A percentile compares a stretch with the other conserved stretches of the same genome.
These are phyloP conservation scores for Spicauda simplicius DNA, from an alignment of 2,888 invertebrate species.

Conservation along the genomic window DNA sequence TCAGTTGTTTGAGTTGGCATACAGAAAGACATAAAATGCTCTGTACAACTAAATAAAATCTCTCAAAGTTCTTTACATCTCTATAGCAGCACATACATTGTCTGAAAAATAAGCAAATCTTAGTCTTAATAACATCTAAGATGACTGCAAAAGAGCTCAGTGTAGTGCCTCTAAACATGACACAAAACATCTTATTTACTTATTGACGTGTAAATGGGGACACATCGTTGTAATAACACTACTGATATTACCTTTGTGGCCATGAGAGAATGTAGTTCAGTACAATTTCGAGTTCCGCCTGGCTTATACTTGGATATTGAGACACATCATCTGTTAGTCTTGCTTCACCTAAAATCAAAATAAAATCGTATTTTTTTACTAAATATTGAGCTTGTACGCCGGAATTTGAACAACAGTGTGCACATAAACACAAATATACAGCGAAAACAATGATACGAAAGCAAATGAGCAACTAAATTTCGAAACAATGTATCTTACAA, in stretches of 20 bases:
- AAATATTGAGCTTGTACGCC: background rate
- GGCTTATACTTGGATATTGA: slow-evolving; percentile 89
- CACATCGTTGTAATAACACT: slow-evolving; percentile 25
- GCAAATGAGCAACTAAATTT: slow-evolving; percentile 64
- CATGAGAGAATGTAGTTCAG: slow-evolving; percentile 94
- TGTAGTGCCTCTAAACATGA: background rate
- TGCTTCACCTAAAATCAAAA: slow-evolving; percentile 90
- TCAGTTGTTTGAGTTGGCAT: slow-evolving; percentile 91
- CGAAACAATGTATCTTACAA: slow-evolving; percentile 84
- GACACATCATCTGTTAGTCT: slow-evolving; percentile 91
- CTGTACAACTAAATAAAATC: slow-evolving; percentile 95
- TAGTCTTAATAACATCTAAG: background rate
- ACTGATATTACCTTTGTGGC: slow-evolving; percentile 90
- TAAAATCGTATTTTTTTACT: slow-evolving; percentile 47
- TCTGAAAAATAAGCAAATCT: slow-evolving; percentile 78
- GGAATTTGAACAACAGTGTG: background rate
- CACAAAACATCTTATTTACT: background rate
- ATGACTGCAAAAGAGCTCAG: background rate
- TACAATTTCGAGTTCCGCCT: slow-evolving; percentile 93
- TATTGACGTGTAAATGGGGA: background rate
- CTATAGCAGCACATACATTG: slow-evolving; percentile 98
- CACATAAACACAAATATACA: slow-evolving; percentile 37
- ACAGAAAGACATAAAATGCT: slow-evolving; percentile 93
- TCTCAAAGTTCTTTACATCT: slow-evolving; percentile 96
- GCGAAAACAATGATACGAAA: slow-evolving; percentile 46